Base-by-base conservation (phyloP, 23 tunicate genomes). In the Halocynthia aurantium region DNA sequence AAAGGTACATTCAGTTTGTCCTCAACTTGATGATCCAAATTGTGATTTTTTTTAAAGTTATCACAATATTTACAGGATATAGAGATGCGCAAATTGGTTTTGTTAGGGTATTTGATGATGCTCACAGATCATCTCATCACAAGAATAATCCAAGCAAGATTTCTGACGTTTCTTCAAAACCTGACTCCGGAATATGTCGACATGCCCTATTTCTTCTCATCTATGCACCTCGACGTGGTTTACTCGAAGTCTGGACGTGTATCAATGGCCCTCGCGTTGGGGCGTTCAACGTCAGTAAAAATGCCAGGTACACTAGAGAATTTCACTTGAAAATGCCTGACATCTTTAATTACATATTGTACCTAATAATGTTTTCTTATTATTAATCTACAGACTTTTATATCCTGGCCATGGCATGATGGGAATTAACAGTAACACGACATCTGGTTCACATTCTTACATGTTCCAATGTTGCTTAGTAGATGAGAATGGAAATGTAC, bases 181-280 rank as follows among this genome's bases (percentile, higher is more conserved):
- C 55, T 6, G 60, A 54, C 40, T 5, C 44, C 11, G 80, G 51
- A 22, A 60, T 13, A 22, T 19, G 51, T 52, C 56, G 74, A 57
- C 68, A 69, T 17, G 91, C 92, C 10, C 77, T 92, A 44, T 92
- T 92, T 76, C 72, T 92, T n/a, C 80, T 86, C 18, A 87, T 92
- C 5, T 92, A 86, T 77, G 98, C 98, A 10, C 98, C 98, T 58
- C 74, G 87, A 66, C 81, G 98, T 10, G 93, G 98, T 0, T 73
- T 92, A n/a, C 53, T 92, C 0, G 98, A 92, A 82, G 80, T 92
- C 7, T 92, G 98, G 98, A 76, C 88, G 17, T 92, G 98, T 62
- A 79, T 92, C 71, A 77, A 82, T 82, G 98, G 98, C 6, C 98
- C 98, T 53, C 74, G 98, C 53, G 93, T 92, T 8, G 98, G 84